Evolutionary conservation across 2,888 invertebrate species (phyloP).

Genomic region (Tortrix viridana): DNA sequence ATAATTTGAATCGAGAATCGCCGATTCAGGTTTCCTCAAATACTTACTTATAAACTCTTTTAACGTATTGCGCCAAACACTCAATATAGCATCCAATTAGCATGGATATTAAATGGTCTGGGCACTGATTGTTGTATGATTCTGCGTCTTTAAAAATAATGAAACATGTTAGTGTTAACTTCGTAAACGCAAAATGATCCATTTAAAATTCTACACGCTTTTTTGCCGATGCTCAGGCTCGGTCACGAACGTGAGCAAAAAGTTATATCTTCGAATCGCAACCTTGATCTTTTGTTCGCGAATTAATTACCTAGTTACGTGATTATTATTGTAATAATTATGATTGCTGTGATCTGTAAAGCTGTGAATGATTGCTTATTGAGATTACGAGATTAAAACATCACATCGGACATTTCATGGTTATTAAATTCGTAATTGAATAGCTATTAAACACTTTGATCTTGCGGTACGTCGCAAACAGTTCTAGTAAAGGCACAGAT

Average conservation of each 20-base stretch:
- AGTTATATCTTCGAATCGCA: conserved; percentile 67
- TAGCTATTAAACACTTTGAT: background rate
- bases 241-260: conserved; percentile 79
- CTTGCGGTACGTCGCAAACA: too few relatives aligned
- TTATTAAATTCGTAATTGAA: conserved; percentile 23
- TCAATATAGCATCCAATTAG: too few relatives aligned
- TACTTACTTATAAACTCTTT: too few relatives aligned
- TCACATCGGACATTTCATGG: conserved; percentile 23
- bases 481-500: too few relatives aligned
- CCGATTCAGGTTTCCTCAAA: background rate
- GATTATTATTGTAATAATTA: conserved; percentile 31
- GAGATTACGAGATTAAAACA: conserved; percentile 27
- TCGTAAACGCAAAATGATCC: conserved; percentile 47
- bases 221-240: conserved; percentile 64
- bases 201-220: conserved; percentile 78
- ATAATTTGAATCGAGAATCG: conserved; percentile 16
- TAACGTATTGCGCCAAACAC: too few relatives aligned
- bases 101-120: too few relatives aligned
- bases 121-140: background rate
- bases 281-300: conserved; percentile 78
- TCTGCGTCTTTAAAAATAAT: conserved; percentile 19
- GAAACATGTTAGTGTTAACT: conserved; percentile 32
- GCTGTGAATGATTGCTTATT: conserved; percentile 28
- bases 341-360: conserved; percentile 30
- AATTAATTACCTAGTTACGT: conserved; percentile 68